These are phyloP conservation scores for Neomorphus geoffroyi DNA, from an alignment of 2,797 vertebrate species.

Conservation along the genomic window DNA sequence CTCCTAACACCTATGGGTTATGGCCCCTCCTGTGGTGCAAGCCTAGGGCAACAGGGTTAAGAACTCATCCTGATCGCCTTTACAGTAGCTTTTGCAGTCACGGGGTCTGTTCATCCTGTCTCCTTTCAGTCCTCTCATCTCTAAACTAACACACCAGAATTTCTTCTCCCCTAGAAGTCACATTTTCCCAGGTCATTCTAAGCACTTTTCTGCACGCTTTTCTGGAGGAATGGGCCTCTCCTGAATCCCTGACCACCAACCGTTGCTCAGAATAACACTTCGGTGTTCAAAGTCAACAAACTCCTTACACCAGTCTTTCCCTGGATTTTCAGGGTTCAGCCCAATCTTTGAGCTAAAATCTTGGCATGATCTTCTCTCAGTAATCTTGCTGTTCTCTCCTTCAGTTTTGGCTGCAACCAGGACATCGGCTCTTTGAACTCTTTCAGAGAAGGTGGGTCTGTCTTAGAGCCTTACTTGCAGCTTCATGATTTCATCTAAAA, in stretches of 20 bases:
- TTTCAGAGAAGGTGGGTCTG: background rate
- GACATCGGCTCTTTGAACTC: background rate
- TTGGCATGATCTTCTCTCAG: background rate
- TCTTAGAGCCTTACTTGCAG: background rate
- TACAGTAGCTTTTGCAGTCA: background rate
- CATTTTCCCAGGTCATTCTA: too few species aligned
- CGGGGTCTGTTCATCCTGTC: background rate
- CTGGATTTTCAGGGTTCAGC: background rate
- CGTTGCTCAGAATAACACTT: background rate
- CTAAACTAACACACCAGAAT: background rate
- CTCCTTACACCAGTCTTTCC: background rate
- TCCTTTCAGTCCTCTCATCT: background rate
- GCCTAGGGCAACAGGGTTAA: background rate
- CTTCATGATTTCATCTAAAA: background rate
- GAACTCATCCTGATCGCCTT: background rate
- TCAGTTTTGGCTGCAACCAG: background rate
- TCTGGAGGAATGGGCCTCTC: background rate
- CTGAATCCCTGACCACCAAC: background rate
- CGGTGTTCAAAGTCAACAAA: background rate
- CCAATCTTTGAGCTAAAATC: background rate
- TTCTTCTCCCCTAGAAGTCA: background rate
- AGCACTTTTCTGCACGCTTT: background rate
- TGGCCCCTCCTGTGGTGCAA: background rate
- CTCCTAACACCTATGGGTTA: too few species aligned
- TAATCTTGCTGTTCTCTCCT: background rate